Conservation (phyloP, 2,113 vertebrate genomes). For the Coptodon bakossiorum region DNA sequence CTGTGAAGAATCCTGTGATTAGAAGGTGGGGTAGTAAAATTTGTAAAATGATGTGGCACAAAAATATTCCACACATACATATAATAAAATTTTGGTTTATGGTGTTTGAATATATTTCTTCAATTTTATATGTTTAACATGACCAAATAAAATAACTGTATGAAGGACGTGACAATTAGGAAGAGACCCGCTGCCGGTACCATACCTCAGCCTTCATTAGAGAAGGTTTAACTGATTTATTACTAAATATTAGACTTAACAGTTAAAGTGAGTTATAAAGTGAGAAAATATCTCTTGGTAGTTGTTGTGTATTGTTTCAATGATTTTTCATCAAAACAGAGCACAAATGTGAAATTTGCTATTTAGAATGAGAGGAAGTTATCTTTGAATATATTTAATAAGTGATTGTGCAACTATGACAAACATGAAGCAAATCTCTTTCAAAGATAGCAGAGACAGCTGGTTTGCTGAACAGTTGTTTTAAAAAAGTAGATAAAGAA, state of each 20-base stretch:
- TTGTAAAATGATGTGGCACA: fast-evolving
- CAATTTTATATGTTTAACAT: not conserved
- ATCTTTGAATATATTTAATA: not conserved
- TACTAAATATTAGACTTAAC: not conserved
- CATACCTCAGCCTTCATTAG: not conserved
- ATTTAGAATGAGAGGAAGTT: not conserved
- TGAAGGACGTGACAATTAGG: not conserved
- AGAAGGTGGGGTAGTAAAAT: not conserved
- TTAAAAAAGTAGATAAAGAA: not conserved
- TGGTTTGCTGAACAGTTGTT: not conserved
- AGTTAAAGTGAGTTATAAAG: not conserved
- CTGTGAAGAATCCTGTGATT: not conserved
- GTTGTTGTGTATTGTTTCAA: not conserved
- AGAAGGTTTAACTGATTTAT: not conserved
- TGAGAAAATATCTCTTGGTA: not conserved
- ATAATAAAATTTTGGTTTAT: fast-evolving
- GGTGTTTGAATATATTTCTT: not conserved
- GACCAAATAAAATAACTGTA: fast-evolving
- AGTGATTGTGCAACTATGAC: not conserved
- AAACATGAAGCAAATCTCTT: fast-evolving
- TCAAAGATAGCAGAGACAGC: fast-evolving
- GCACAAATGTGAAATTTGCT: fast-evolving
- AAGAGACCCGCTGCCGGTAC: not conserved
- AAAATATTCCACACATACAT: not conserved
- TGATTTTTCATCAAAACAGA: not conserved